phyloP scores from a whole-genome alignment of 2,113 vertebrate species.

The Promerops cafer region DNA sequence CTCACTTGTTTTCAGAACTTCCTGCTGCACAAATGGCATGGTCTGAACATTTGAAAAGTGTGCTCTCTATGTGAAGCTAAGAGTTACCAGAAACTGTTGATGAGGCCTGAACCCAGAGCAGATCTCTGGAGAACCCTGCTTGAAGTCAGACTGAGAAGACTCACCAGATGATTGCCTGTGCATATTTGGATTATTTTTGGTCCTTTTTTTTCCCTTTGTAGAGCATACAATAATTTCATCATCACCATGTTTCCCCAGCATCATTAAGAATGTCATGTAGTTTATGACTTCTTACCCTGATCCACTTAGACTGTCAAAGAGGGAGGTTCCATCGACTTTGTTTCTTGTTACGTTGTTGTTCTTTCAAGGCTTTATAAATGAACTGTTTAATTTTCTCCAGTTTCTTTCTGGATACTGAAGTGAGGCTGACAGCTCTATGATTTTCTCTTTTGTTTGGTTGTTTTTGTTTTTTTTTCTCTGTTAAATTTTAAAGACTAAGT shows the following conservation, averaged over 20 bases:
- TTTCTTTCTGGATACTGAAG: neutral
- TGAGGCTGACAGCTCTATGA: neutral
- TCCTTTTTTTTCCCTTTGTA: accelerated
- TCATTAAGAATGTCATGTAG: neutral
- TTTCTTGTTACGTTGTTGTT: neutral
- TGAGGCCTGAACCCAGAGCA: neutral
- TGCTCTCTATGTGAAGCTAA: neutral
- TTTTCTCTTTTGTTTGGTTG: neutral
- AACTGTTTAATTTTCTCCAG: neutral
- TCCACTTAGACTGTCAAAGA: neutral
- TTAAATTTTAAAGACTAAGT: neutral
- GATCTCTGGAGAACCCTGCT: neutral
- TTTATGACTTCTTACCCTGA: neutral
- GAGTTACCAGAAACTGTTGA: neutral
- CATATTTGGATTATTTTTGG: neutral
- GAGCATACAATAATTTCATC: neutral
- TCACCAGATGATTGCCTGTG: neutral
- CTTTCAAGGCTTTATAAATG: neutral
- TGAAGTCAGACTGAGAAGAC: neutral
- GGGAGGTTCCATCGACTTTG: neutral
- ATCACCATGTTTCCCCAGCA: neutral
- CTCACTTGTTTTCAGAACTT: neutral
- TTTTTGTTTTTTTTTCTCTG: neutral
- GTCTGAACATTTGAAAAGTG: neutral
- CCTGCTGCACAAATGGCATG: neutral